Conservation (phyloP, 2,797 vertebrate genomes). For the Sebastes itinus region DNA sequence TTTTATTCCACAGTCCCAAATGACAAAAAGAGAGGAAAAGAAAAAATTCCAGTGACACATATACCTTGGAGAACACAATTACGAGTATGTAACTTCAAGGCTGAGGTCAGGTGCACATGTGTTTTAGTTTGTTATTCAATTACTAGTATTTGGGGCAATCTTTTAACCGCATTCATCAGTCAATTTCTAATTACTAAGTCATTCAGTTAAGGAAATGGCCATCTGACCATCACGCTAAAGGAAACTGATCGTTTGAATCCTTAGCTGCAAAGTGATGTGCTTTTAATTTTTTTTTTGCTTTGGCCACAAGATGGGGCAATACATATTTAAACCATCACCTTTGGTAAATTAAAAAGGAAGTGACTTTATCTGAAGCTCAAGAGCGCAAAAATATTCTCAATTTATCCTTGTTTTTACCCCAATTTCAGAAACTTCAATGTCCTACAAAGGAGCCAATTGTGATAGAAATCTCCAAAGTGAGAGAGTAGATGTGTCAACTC, state of each 20-base stretch:
- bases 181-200: not conserved
- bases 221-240: not conserved
- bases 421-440: not conserved
- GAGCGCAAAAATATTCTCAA: not conserved
- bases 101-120: constrained; percentile 56
- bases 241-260: constrained; percentile 33
- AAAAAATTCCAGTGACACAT: constrained; percentile 77
- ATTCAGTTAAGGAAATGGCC: constrained; percentile 9
- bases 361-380: constrained; percentile 2
- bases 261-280: constrained; percentile 39
- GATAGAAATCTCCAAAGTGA: not conserved
- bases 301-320: constrained; percentile 67
- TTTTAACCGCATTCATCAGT: not conserved
- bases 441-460: not conserved
- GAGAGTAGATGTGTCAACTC: not conserved
- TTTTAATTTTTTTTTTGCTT: constrained; percentile 16
- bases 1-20: constrained; percentile 84
- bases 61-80: constrained; percentile 59
- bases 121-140: constrained; percentile 34
- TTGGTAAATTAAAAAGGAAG: constrained; percentile 23
- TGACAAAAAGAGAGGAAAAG: constrained; percentile 70
- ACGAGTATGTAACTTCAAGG: constrained; percentile 62
- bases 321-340: constrained; percentile 14
- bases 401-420: not conserved
- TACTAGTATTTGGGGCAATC: constrained; percentile 3